These are phyloP conservation scores for Tupaia tana DNA, from an alignment of 2,113 vertebrate species.

Conservation along the genomic window DNA sequence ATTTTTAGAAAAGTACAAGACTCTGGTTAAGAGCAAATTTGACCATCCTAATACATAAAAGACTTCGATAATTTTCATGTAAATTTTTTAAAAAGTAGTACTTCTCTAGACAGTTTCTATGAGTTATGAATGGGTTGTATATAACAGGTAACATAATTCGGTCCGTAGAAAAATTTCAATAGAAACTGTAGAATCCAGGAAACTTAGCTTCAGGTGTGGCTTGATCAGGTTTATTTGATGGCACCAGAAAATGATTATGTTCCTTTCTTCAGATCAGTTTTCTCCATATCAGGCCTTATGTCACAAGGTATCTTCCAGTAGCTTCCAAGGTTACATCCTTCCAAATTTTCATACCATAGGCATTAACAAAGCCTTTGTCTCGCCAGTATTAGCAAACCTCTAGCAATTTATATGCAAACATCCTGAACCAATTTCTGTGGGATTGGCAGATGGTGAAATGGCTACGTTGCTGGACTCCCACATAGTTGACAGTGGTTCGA, in stretches of 20 bases:
- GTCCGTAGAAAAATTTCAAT: background rate
- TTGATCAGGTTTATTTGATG: background rate
- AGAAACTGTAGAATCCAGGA: background rate
- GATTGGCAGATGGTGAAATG: too few species aligned
- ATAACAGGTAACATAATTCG: background rate
- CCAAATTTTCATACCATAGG: background rate
- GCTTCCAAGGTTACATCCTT: background rate
- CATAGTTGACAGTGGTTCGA: too few species aligned
- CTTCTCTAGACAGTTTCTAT: background rate
- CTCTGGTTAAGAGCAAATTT: slow-evolving; percentile 20
- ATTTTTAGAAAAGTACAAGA: slow-evolving; percentile 39
- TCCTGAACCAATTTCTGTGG: slow-evolving; percentile 1
- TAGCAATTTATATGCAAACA: background rate
- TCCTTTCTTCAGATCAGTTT: background rate
- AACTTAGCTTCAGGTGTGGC: background rate
- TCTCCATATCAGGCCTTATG: background rate
- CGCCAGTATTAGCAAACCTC: background rate
- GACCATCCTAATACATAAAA: background rate
- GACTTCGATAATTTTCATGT: background rate
- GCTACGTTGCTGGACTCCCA: too few species aligned
- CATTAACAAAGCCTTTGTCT: background rate
- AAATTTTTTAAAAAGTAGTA: background rate
- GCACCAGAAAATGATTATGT: background rate
- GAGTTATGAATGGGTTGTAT: background rate
- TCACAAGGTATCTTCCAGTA: background rate